Evolutionary conservation across 2,113 vertebrate genomes (phyloP), one percentile per base, ranked within the genome.

Genomic region (Misgurnus anguillicaudatus): DNA sequence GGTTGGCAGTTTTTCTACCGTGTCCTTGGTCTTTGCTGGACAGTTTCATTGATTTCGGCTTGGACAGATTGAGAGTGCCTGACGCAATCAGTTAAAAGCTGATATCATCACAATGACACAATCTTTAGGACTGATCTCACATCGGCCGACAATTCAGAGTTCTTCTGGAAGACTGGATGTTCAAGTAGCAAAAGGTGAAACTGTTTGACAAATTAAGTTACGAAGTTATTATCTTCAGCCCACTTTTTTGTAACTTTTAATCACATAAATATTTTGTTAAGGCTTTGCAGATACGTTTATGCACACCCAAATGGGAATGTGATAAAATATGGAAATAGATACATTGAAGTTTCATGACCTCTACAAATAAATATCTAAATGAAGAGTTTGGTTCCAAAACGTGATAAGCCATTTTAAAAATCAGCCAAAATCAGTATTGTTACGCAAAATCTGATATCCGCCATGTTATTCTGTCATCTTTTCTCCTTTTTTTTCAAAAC

Each of bases 11-110:
- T 75, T n/a, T 75, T 60, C 21, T 3, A 39, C 60, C 14, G 61
- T 76, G 73, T 63, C 73, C 73, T 63, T 64, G 73, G 73, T 53
- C 61, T 76, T 63, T 38, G 73, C 24, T 76, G 73, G 63, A 76
- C 64, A 64, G 61, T 76, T 76, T 53, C 6, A 76, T 64, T 64
- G 73, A 76, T 76, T 76, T 76, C 51, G 73, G 9, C 45, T 64
- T 64, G 73, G 31, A 53, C 64, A 53, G 73, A 64, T 55, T 53
- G 73, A 64, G 24, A 76, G 73, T 0, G 17, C 41, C 73, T 76
- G 73, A 64, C 61, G 31, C 60, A 64, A 76, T 76, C 73, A 51
- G 60, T 75, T 64, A 76, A 76, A 75, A 64, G 73, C 42, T 0
- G 73, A 76, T 76, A 53, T 24, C 53, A 76, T 76, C 61, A 64